Evolutionary conservation across 1,140 invertebrate genomes (phyloP).

Genomic region (Pachypeltis micranthus): DNA sequence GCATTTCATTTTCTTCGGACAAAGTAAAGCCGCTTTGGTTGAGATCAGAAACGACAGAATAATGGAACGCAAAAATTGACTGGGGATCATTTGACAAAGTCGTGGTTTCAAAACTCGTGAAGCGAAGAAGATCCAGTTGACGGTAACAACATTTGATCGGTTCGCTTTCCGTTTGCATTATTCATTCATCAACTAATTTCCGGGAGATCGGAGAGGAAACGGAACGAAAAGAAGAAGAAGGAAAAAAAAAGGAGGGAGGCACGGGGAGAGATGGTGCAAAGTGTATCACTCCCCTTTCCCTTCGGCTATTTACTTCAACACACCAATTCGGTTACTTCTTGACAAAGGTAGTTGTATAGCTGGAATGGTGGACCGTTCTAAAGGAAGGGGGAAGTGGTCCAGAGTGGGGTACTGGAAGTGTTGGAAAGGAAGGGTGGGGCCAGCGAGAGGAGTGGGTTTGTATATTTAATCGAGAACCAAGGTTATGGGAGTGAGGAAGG

Average conservation of each 20-base stretch:
- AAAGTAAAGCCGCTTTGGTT: neutral
- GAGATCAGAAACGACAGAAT: neutral
- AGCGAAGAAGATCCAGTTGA: neutral
- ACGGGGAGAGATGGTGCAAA: neutral
- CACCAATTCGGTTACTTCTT: slow-evolving; percentile 12
- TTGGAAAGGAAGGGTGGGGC: neutral
- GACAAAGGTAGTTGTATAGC: too few species aligned
- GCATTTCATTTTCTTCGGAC: neutral
- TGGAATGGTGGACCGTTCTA: too few species aligned
- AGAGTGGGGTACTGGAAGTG: too few species aligned
- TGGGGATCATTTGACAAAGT: neutral
- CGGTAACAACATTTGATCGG: slow-evolving; percentile 9
- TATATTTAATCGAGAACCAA: neutral
- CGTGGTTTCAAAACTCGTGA: neutral
- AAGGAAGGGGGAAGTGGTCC: too few species aligned
- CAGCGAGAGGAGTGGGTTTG: neutral
- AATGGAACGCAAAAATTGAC: neutral
- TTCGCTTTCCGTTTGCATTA: neutral
- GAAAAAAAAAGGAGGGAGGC: neutral
- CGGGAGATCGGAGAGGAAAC: neutral
- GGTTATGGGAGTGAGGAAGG: neutral
- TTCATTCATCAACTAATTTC: slow-evolving; percentile 12
- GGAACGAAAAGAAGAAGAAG: neutral
- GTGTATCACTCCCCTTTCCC: neutral
- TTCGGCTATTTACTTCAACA: slow-evolving; percentile 5